A percentile compares a stretch with the other conserved stretches of the same genome.
phyloP scores from a whole-genome alignment of 2,888 invertebrate species.

The Deroplatys truncata region DNA sequence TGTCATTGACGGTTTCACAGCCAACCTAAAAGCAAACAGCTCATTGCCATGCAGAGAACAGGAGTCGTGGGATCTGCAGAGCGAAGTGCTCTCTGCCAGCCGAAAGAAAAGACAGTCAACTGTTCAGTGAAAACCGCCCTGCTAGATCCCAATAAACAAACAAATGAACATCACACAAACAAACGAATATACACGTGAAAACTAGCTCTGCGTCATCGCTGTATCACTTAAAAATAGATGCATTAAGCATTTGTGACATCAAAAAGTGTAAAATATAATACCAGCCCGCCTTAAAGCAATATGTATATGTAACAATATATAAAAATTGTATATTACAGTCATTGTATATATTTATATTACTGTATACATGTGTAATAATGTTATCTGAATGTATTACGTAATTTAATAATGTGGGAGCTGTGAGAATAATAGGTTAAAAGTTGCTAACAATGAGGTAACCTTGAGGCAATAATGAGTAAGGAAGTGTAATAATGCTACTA shows the following conservation, averaged over 20 bases:
- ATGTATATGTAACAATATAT: too few relatives aligned
- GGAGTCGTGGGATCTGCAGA: neutral
- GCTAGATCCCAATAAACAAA: neutral
- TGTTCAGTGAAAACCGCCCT: neutral
- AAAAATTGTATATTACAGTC: too few relatives aligned
- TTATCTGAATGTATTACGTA: too few relatives aligned
- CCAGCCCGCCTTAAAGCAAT: too few relatives aligned
- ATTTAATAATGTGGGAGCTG: too few relatives aligned
- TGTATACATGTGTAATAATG: too few relatives aligned
- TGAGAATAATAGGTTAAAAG: too few relatives aligned
- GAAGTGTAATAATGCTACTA: too few relatives aligned
- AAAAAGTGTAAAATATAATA: too few relatives aligned
- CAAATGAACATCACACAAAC: neutral
- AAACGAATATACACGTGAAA: neutral
- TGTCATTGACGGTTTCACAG: neutral
- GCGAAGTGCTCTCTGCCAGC: neutral
- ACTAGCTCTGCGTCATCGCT: neutral
- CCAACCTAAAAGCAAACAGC: neutral
- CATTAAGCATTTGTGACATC: neutral
- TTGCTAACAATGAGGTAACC: too few relatives aligned
- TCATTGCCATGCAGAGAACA: neutral
- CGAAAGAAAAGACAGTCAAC: neutral
- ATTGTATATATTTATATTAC: too few relatives aligned
- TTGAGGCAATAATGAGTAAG: too few relatives aligned
- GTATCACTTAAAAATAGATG: neutral